Conservation (phyloP, 2,888 invertebrate genomes). For the Sphaerophoria taeniata region DNA sequence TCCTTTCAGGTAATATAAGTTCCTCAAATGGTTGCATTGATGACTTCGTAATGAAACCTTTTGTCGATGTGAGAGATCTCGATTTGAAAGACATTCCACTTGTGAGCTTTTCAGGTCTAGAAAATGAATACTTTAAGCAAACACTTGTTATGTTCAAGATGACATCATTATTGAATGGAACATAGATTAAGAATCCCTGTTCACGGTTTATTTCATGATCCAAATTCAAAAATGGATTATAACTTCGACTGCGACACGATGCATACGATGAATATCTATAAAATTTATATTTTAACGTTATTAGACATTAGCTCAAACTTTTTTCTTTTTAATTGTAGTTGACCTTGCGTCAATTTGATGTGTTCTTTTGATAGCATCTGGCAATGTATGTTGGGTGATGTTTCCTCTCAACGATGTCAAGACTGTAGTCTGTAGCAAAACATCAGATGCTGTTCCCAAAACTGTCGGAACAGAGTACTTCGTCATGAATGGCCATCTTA, state of each 20-base stretch:
- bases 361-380: conserved; percentile 85
- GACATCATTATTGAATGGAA: conserved; percentile 85
- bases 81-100: conserved; percentile 82
- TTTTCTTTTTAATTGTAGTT: neutral
- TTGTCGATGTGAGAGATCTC: conserved; percentile 81
- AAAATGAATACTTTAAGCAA: conserved; percentile 80
- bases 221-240: conserved; percentile 87
- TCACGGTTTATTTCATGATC: conserved; percentile 88
- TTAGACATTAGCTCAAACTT: neutral
- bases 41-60: conserved; percentile 80
- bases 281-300: no score
- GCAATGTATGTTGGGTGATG: conserved; percentile 85
- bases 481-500: conserved; percentile 84
- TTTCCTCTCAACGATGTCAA: conserved; percentile 88
- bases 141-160: conserved; percentile 79
- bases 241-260: conserved; percentile 83
- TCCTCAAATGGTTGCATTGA: conserved; percentile 80
- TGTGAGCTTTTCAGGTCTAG: conserved; percentile 81
- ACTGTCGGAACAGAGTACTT: conserved; percentile 85
- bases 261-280: conserved; percentile 84
- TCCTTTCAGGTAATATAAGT: conserved; percentile 80
- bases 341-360: conserved; percentile 86
- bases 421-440: conserved; percentile 83
- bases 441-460: conserved; percentile 84
- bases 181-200: conserved; percentile 87